These are phyloP conservation scores for Drosophila putrida DNA, from an alignment of 2,888 invertebrate species.

Conservation along the genomic window DNA sequence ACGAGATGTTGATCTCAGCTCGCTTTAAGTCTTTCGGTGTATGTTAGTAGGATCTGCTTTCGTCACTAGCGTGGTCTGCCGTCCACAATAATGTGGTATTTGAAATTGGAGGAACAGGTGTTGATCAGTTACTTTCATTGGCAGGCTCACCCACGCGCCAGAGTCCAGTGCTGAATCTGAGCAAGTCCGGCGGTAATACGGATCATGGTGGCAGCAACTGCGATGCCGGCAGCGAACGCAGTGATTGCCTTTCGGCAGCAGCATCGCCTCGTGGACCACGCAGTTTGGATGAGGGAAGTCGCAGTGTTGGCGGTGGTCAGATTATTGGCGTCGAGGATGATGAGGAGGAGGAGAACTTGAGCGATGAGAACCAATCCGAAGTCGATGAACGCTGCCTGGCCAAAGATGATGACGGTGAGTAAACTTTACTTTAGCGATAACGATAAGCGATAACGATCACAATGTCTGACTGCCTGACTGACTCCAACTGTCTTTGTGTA, in stretches of 20 bases:
- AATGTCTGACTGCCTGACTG: slow-evolving; percentile 28
- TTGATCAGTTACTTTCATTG: slow-evolving; percentile 10
- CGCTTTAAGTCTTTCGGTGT: too few species aligned
- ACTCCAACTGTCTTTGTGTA: slow-evolving; percentile 23
- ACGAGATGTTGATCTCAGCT: too few species aligned
- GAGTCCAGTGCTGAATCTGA: slow-evolving; percentile 96
- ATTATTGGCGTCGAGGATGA: slow-evolving; percentile 82
- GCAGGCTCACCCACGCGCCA: slow-evolving; percentile 92
- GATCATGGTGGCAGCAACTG: slow-evolving; percentile 90
- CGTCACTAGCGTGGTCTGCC: too few species aligned
- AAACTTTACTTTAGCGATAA: slow-evolving; percentile 59
- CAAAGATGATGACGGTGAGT: slow-evolving; percentile 87
- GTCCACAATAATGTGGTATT: too few species aligned
- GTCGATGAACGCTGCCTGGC: slow-evolving; percentile 88
- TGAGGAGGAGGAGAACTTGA: slow-evolving; percentile 89
- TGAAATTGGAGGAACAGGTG: background rate
- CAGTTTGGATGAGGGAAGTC: slow-evolving; percentile 77
- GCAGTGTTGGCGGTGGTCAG: slow-evolving; percentile 71
- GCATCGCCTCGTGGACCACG: slow-evolving; percentile 86
- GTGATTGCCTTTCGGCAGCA: slow-evolving; percentile 87
- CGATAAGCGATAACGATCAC: slow-evolving; percentile 33
- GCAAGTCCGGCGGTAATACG: slow-evolving; percentile 91
- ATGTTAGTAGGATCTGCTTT: too few species aligned
- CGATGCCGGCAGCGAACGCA: slow-evolving; percentile 88
- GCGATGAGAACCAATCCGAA: slow-evolving; percentile 94